Evolutionary conservation across 2,888 invertebrate genomes (phyloP).

Genomic region (Dryocosmus kuriphilus): DNA sequence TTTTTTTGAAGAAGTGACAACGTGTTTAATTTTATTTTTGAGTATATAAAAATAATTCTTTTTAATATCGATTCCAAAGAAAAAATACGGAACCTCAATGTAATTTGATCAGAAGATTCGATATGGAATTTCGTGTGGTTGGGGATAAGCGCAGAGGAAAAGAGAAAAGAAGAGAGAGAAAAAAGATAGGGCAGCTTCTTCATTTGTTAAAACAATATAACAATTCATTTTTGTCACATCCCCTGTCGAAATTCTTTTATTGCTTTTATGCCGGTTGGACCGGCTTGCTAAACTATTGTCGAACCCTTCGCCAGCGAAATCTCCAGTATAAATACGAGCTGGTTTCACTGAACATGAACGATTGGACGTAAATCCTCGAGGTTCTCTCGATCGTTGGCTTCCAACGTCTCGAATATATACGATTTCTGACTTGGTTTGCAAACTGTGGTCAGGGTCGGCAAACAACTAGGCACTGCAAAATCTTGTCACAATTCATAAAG

Average conservation of each 20-base stretch:
- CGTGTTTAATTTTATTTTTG: too few relatives aligned
- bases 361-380: slow-evolving; percentile 39
- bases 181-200: slow-evolving; percentile 62
- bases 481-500: not conserved
- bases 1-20: too few relatives aligned
- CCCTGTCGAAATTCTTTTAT: slow-evolving; percentile 70
- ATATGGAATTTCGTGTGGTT: not conserved
- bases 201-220: slow-evolving; percentile 76
- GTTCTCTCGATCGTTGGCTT: slow-evolving; percentile 9
- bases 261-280: slow-evolving; percentile 58
- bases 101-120: not conserved
- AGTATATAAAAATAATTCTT: too few relatives aligned
- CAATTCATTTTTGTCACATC: slow-evolving; percentile 76
- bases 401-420: slow-evolving; percentile 23
- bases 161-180: slow-evolving; percentile 52
- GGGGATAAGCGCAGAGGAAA: too few relatives aligned
- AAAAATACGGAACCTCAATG: too few relatives aligned
- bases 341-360: slow-evolving; percentile 31
- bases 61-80: too few relatives aligned
- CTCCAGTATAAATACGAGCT: slow-evolving; percentile 33
- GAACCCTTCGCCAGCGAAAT: slow-evolving; percentile 39
- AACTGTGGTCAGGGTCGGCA: not conserved
- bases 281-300: slow-evolving; percentile 65
- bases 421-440: slow-evolving; percentile 15
- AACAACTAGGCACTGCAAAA: not conserved